These are phyloP conservation scores for Corythoichthys intestinalis DNA, from an alignment of 2,113 vertebrate species.

Conservation along the genomic window DNA sequence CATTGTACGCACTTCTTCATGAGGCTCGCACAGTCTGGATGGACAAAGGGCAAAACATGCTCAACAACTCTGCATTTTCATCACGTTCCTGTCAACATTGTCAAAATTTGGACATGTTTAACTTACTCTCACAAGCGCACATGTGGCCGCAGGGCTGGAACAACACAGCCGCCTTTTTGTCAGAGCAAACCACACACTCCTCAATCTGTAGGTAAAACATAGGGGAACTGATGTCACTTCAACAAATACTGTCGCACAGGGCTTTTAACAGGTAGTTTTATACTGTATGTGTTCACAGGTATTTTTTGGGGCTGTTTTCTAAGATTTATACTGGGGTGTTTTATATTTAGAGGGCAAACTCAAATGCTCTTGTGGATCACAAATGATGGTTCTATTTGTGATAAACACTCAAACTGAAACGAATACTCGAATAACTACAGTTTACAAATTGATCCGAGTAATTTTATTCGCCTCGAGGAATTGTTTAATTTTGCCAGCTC, in stretches of 20 bases:
- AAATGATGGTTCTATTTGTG: too few relatives aligned
- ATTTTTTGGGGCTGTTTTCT: too few relatives aligned
- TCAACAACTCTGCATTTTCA: background rate
- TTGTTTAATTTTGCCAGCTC: too few relatives aligned
- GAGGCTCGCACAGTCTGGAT: conserved; percentile 90
- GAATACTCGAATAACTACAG: too few relatives aligned
- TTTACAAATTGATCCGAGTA: too few relatives aligned
- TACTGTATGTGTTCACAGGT: too few relatives aligned
- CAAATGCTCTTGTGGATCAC: too few relatives aligned
- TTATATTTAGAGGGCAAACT: too few relatives aligned
- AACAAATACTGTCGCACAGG: background rate
- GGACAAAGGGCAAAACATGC: background rate
- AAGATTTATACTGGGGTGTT: too few relatives aligned
- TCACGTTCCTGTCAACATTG: background rate
- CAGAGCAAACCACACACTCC: conserved; percentile 98
- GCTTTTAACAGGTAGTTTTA: too few relatives aligned
- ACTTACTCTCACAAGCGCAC: conserved; percentile 99
- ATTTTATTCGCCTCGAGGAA: too few relatives aligned
- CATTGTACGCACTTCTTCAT: conserved; percentile 99
- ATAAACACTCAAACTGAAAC: too few relatives aligned
- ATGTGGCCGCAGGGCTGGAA: conserved; percentile 99
- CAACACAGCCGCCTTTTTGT: conserved; percentile 97
- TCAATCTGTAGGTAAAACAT: conserved; percentile 79
- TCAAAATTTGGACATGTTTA: background rate
- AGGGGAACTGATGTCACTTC: background rate